Evolutionary conservation across 1,140 invertebrate species (phyloP).

Genomic region (Platyura marginata): DNA sequence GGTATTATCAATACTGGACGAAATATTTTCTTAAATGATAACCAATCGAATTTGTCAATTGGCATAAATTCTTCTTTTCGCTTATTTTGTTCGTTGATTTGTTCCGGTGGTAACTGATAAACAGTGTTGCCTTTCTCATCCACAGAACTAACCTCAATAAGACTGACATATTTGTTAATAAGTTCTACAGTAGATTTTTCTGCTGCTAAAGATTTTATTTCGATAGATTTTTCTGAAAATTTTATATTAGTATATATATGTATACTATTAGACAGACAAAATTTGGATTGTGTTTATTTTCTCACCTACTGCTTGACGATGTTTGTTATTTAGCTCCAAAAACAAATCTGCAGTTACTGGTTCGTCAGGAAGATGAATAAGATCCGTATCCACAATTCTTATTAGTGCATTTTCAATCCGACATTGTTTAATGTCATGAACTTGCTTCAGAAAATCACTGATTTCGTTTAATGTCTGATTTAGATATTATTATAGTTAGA

Average conservation of each 20-base stretch:
- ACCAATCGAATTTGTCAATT: constrained; percentile 19
- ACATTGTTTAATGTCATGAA: too few relatives aligned
- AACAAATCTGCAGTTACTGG: constrained; percentile 45
- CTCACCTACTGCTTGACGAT: too few relatives aligned
- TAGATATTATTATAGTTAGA: too few relatives aligned
- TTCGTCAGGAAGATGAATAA: constrained; percentile 40
- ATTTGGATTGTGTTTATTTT: too few relatives aligned
- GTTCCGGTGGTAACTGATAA: constrained; percentile 13
- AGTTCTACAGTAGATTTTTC: constrained; percentile 47
- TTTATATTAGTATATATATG: too few relatives aligned
- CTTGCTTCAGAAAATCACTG: too few relatives aligned
- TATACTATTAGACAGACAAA: too few relatives aligned
- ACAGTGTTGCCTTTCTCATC: constrained; percentile 13
- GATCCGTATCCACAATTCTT: too few relatives aligned
- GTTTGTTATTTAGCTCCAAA: constrained; percentile 38
- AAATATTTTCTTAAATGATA: constrained; percentile 18
- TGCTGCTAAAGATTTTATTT: constrained; percentile 35
- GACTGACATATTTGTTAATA: constrained; percentile 46
- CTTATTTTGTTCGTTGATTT: constrained; percentile 14
- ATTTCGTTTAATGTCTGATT: too few relatives aligned
- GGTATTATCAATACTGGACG: constrained; percentile 7
- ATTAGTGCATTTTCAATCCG: too few relatives aligned
- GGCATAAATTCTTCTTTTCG: constrained; percentile 12
- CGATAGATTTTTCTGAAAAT: constrained; percentile 29
- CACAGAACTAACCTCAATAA: constrained; percentile 34